Evolutionary conservation across 2,888 invertebrate species (phyloP), one percentile per base, ranked within the genome.

Genomic region (Caenorhabditis imperialis): DNA sequence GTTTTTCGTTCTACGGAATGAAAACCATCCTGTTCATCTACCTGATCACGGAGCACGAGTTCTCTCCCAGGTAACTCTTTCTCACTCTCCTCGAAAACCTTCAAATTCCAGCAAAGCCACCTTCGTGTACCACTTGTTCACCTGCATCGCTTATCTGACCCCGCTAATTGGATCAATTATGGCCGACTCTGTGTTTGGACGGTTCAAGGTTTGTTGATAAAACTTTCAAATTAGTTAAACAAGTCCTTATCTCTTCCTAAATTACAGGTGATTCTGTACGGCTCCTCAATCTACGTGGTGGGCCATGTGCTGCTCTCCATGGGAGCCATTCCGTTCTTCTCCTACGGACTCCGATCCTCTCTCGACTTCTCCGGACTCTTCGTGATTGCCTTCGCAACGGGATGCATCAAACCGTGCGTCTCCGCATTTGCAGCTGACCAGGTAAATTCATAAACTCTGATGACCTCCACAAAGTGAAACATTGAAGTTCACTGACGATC

Each of bases 401-500:
- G 96, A 1, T 96, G 96, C 1, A 97, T 97, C 83, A 97, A 97
- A 88, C 96, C 96, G 0, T 96, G 96, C 86, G 96, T 97, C 0
- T 92, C 94, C 0, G 94, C 96, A 0, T 96, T 97, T 88, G 97
- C 96, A 0, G 96, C 96, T 0, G 96, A 97, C 89, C 96, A 85
- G 76, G 83, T 85, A 14, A 51, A 30, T 30, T 30, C 30, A 7
- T 30, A 6, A 7, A 7, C 10, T 96, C 89, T 90, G n/a, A n/a
- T n/a, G n/a, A n/a, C n/a, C n/a, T n/a, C n/a, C n/a, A n/a, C n/a
- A n/a, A n/a, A n/a, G n/a, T n/a, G n/a, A n/a, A n/a, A n/a, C n/a
- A 18, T 73, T 83, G 50, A 55, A 85, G 81, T 86, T 86, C 76
- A 70, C 76, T 22, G 81, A 84, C 33, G 70, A 82, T 33, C 94